Base-by-base conservation (phyloP, 2,888 invertebrate genomes). In the Aleiodes leptofemur region DNA sequence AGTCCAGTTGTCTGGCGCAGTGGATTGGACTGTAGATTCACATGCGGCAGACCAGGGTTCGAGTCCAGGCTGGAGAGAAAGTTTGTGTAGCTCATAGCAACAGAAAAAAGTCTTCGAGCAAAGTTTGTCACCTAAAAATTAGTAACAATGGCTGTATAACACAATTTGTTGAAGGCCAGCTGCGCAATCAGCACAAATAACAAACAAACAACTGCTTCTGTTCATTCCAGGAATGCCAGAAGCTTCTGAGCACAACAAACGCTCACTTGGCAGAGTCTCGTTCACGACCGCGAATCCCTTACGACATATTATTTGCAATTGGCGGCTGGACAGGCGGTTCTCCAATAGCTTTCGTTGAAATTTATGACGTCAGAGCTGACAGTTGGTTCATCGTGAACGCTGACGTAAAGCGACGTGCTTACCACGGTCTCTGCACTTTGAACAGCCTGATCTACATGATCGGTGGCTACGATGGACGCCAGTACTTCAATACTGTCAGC, bases 281-380 rank as follows among this genome's bases (percentile, higher is more conserved):
- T 14, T 74, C 70, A n/a, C 74, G 70, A 76, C 96, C 96, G 0
- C 91, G 96, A 76, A 92, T 95, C 89, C 96, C 92, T 64, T 94
- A 95, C 87, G 95, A 95, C 83, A 92, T 95, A 82, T 91, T 96
- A 11, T 96, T 96, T 87, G 95, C 96, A 13, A 93, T 96, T 16
- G 96, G 96, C 4, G 96, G 96, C 0, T 96, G 96, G 96, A 91
- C 94, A 86, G 92, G 94, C n/a, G 95, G 95, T n/a, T 94, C 94
- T 79, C 95, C 96, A 0, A 96, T 96, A 0, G 95, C 93, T 89
- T 95, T 95, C 83, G 92, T 95, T 34, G 94, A 94, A 88, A 95
- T 95, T 72, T 96, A 96, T 87, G 94, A 94, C 83, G 93, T 94
- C 53, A 94, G 95, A 87, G 94, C 95, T 0, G 94, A 95, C 85